Percentiles rank a stretch among this genome's conserved stretches.
Conservation (phyloP, 2,888 invertebrate species). For the Prosapia bicincta region DNA sequence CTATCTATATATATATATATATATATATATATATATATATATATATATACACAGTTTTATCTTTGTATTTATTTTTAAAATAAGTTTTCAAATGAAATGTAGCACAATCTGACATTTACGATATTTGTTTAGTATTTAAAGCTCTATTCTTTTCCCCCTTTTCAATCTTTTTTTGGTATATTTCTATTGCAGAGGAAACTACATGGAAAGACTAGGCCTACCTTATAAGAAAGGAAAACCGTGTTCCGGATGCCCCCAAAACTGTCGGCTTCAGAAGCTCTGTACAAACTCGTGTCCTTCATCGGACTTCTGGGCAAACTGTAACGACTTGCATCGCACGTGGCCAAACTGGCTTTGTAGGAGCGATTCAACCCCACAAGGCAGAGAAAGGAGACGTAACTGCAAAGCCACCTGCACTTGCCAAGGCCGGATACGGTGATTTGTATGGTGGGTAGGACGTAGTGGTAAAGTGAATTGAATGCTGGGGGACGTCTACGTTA, state of each 20-base stretch:
- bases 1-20: too few species aligned
- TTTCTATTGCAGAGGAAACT: slow-evolving; percentile 62
- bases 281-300: slow-evolving; percentile 70
- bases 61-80: too few species aligned
- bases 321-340: slow-evolving; percentile 57
- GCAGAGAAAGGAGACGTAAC: slow-evolving; percentile 51
- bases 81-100: too few species aligned
- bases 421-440: slow-evolving; percentile 26
- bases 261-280: slow-evolving; percentile 56
- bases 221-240: slow-evolving; percentile 66
- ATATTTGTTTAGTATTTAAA: too few species aligned
- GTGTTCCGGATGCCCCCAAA: slow-evolving; percentile 61
- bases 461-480: background rate
- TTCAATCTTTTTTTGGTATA: too few species aligned
- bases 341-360: slow-evolving; percentile 61
- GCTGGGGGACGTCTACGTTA: too few species aligned
- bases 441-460: background rate
- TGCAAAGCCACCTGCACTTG: slow-evolving; percentile 76
- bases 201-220: slow-evolving; percentile 55
- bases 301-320: slow-evolving; percentile 70
- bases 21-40: too few species aligned
- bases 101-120: too few species aligned
- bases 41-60: too few species aligned
- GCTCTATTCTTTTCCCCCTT: too few species aligned
- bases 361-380: slow-evolving; percentile 50